These are phyloP conservation scores for Cepaea nemoralis DNA, from an alignment of 1,140 invertebrate genomes.

Conservation along the genomic window DNA sequence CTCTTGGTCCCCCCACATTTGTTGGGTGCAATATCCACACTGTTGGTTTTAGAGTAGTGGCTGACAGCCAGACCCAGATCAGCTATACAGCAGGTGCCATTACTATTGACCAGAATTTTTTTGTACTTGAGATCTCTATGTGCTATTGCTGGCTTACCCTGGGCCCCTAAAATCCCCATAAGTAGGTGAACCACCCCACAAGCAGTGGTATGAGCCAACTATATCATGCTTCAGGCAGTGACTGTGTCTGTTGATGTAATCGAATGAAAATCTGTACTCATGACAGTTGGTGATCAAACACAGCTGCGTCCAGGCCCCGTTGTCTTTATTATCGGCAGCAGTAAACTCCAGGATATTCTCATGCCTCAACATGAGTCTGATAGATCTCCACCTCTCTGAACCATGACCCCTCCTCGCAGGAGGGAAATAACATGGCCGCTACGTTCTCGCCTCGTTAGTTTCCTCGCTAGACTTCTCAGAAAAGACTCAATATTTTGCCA, in stretches of 20 bases:
- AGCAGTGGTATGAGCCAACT: slow-evolving; percentile 91
- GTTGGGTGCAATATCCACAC: no score
- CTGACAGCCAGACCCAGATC: no score
- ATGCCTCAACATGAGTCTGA: slow-evolving; percentile 91
- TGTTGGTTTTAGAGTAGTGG: no score
- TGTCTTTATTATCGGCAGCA: slow-evolving; percentile 69
- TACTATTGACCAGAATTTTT: no score
- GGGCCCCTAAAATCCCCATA: slow-evolving; percentile 69
- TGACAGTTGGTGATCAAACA: slow-evolving; percentile 96
- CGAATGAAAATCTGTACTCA: slow-evolving; percentile 90
- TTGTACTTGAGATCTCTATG: slow-evolving; percentile 97
- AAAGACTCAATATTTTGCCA: no score
- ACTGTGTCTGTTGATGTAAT: slow-evolving; percentile 87
- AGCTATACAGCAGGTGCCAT: no score
- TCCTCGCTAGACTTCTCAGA: slow-evolving; percentile 90
- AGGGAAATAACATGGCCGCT: slow-evolving; percentile 92
- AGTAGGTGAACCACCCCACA: slow-evolving; percentile 87
- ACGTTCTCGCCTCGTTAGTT: slow-evolving; percentile 88
- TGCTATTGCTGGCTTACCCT: slow-evolving; percentile 90
- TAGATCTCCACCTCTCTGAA: slow-evolving; percentile 91
- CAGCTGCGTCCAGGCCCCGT: slow-evolving; percentile 82
- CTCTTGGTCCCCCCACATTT: no score
- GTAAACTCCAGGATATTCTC: slow-evolving; percentile 86
- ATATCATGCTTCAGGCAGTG: slow-evolving; percentile 81
- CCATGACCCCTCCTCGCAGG: slow-evolving; percentile 91